Evolutionary conservation across 92 coral and sea anemone species (phyloP), one percentile per base, ranked within the genome.

Genomic region (Palythoa caribaeorum): DNA sequence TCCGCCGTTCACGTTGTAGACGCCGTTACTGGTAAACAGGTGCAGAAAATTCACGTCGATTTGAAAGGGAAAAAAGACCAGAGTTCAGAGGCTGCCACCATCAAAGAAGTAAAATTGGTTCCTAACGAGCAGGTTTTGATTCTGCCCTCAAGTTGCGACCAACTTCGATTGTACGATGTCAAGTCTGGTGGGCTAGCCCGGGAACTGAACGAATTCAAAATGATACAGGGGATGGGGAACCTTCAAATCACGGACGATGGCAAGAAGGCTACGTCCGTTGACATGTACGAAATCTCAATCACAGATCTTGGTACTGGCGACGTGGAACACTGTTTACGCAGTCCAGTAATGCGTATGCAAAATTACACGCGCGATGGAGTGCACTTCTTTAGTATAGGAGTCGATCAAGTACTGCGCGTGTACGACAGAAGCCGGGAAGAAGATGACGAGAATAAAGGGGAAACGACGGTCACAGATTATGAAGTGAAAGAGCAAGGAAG

Each of bases 381-480:
- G 80, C 92, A 88, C 52, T 89, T 93, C 71, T 87, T 95, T 52
- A 60, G 94, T 2, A 79, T 90, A 37, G 94, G 96, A 51, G 93
- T 90, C 38, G 99, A 97, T 75, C 94, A 91, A 69, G 81, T 95
- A 9, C 94, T 97, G 2, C 97, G 98, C 1, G 91, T 95, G 51
- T 97, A 86, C 84, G 99, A 97, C 92, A 94, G 88, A 71, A 85
- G 95, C 38, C 94, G 96, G 57, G 99, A 95, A 66, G 95, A 93
- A 36, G 94, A 87, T 48, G 98, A 95, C 80, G 99, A 97, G 88
- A 89, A 93, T 63, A 77, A 88, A 40, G 89, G 90, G 21, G 97
- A 95, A 51, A 87, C 93, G 6, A 83, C 52, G 15, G 36, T 93
- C 12, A 85, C 9, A 2, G 90, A 93, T 20, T 81, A 88, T 79